These are phyloP conservation scores for Drosophila quinaria DNA, from an alignment of 2,888 invertebrate genomes.

Conservation along the genomic window DNA sequence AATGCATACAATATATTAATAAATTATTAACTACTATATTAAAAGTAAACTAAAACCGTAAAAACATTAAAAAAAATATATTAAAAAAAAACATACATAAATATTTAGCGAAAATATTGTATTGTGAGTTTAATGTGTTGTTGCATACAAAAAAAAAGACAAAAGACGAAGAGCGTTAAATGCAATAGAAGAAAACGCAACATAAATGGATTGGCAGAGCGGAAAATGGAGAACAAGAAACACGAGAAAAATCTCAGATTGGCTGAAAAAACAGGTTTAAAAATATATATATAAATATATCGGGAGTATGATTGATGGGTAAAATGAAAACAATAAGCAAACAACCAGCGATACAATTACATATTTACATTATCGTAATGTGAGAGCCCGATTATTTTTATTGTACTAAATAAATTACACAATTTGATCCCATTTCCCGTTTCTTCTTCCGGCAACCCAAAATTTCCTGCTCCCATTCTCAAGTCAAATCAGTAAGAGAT, in stretches of 20 bases:
- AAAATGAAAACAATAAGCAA: conserved; percentile 35
- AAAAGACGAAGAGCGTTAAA: conserved; percentile 34
- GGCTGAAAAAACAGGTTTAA: conserved; percentile 10
- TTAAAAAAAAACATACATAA: conserved; percentile 72
- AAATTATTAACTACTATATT: conserved; percentile 77
- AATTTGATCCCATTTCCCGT: conserved; percentile 60
- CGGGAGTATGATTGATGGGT: conserved; percentile 26
- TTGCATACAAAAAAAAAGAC: conserved; percentile 76
- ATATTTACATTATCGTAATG: conserved; percentile 41
- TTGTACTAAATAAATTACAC: conserved; percentile 52
- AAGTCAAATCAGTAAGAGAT: conserved; percentile 28
- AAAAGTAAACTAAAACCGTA: conserved; percentile 63
- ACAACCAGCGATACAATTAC: conserved; percentile 50
- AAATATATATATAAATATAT: conserved; percentile 20
- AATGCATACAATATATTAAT: conserved; percentile 72
- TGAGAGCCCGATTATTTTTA: conserved; percentile 51
- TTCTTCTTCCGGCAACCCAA: background rate
- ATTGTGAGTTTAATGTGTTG: conserved; percentile 85
- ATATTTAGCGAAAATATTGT: conserved; percentile 85
- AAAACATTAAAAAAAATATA: conserved; percentile 53
- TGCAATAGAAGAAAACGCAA: conserved; percentile 37
- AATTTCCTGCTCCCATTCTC: background rate
- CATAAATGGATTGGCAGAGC: conserved; percentile 48
- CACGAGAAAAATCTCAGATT: conserved; percentile 24
- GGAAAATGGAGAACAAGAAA: conserved; percentile 7